Conservation (phyloP, 2,888 invertebrate genomes). For the Leptarthrus brevirostris region DNA sequence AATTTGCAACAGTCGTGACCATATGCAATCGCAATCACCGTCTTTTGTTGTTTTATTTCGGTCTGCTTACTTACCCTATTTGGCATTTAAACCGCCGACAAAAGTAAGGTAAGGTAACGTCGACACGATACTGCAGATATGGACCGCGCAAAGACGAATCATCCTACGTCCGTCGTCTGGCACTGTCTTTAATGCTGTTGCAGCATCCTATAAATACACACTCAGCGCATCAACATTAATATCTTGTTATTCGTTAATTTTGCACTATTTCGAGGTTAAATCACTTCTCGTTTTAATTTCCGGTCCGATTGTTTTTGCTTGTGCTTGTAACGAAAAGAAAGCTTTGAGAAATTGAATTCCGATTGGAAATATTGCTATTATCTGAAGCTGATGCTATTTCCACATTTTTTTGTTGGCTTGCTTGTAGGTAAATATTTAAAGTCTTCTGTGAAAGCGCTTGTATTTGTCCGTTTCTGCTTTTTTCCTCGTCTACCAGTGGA, state of each 20-base stretch:
- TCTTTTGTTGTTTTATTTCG: slow-evolving; percentile 6
- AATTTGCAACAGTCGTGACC: no score
- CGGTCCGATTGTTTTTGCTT: not conserved
- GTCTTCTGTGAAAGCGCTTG: not conserved
- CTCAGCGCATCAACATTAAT: slow-evolving; percentile 5
- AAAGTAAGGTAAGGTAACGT: not conserved
- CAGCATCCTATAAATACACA: slow-evolving; percentile 23
- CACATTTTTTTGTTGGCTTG: no score
- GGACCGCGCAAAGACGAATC: not conserved
- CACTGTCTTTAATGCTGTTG: slow-evolving; percentile 1
- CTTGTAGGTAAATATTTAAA: no score
- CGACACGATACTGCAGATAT: not conserved
- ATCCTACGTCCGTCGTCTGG: no score
- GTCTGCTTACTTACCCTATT: slow-evolving; percentile 5
- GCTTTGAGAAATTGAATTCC: no score
- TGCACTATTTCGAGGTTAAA: slow-evolving; percentile 1
- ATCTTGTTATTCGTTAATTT: not conserved
- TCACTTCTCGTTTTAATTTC: slow-evolving; percentile 21
- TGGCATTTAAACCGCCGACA: slow-evolving; percentile 16
- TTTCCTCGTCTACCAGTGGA: not conserved
- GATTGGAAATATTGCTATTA: no score
- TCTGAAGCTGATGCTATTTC: no score
- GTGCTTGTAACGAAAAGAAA: no score
- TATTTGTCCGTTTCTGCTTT: not conserved
- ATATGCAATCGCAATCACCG: not conserved